phyloP scores from a whole-genome alignment of 2,797 vertebrate species.

The Lateolabrax maculatus region DNA sequence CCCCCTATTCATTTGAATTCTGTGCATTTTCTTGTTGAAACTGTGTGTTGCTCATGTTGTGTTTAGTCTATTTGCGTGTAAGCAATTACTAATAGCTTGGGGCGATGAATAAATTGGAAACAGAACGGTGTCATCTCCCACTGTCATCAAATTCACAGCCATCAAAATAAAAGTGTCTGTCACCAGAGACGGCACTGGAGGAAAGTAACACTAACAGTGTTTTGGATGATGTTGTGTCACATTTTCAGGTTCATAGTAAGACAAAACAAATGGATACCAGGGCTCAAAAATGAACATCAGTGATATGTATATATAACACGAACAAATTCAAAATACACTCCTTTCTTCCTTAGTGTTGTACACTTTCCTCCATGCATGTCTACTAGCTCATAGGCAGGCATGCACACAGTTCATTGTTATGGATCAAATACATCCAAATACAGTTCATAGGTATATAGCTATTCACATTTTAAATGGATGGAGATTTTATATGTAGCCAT shows the following conservation, averaged over 20 bases:
- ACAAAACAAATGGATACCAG: constrained; percentile 14
- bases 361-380: neutral
- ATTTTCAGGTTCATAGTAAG: constrained; percentile 33
- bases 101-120: constrained; percentile 48
- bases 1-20: constrained; percentile 34
- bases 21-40: constrained; percentile 24
- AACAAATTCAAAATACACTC: neutral
- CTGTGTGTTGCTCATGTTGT: constrained; percentile 45
- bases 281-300: constrained; percentile 4
- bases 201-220: constrained; percentile 21
- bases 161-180: constrained; percentile 60
- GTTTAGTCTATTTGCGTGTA: constrained; percentile 40
- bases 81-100: constrained; percentile 47
- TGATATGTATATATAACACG: neutral
- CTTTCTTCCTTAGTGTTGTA: neutral
- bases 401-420: neutral
- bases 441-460: no score
- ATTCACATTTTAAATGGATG: neutral
- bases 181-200: constrained; percentile 40
- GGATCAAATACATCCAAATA: neutral
- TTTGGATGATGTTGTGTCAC: constrained; percentile 18
- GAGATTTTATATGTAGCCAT: neutral
- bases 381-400: neutral
- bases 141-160: constrained; percentile 48
- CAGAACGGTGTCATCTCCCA: constrained; percentile 43